Base-by-base conservation (phyloP, 2,113 vertebrate genomes). In the Setophaga petechia region DNA sequence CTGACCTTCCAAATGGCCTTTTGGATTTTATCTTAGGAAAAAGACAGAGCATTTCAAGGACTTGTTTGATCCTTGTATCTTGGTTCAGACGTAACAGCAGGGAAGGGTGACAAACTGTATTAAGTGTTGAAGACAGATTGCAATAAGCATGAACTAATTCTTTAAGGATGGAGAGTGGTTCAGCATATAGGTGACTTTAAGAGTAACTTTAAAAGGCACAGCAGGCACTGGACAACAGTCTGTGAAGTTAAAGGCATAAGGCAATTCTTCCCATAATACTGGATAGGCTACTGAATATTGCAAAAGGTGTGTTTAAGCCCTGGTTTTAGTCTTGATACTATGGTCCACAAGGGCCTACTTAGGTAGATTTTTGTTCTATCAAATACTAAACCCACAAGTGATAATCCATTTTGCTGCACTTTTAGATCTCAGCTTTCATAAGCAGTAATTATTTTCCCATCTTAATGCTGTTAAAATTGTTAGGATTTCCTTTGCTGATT, bases 371-470 rank as follows among this genome's bases (percentile, higher is more conserved):
- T 76, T 69, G 20, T 78, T 72, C 49, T 58, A 44, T 25, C 49
- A 89, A 35, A 43, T 39, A 37, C 13, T 63, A 61, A 57, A 89
- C 13, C 12, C 19, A 43, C 17, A 87, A 46, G 6, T 43, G 18
- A 58, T 73, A 76, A 84, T 61, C 3, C 35, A n/a, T 41, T 91
- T 68, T 44, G 4, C 20, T 49, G 12, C 8, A 61, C 16, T 75
- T 94, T 77, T 39, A 91, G 10, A 84, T 66, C 17, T 61, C 18
- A 74, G 9, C 4, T 91, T 91, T 84, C 30, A 46, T 37, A 78
- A 88, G 58, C 5, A 62, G 2, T 7, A 44, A 12, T 16, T 52
- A 37, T 37, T 6, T 1, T 0, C 5, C 28, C 9, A 39, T 52
- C 27, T 47, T 72, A 89, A 54, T 28, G 27, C 12, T 80, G 25